Conservation (phyloP, 2,888 invertebrate species). For the Tubulanus polymorphus region DNA sequence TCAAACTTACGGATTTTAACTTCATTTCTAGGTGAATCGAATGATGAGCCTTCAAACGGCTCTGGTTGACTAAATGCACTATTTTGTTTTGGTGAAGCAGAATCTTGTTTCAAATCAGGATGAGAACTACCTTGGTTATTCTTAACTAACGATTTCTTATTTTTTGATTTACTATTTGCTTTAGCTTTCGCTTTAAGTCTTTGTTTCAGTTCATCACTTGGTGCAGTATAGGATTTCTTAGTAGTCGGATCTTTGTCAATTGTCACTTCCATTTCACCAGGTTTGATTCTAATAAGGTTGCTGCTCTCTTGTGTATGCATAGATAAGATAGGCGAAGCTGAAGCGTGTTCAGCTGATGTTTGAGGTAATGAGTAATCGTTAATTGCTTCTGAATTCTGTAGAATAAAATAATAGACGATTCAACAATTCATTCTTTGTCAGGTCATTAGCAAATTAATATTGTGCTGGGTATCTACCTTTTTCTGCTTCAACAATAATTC, state of each 20-base stretch:
- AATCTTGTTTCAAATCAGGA: background rate
- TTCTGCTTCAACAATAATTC: slow-evolving; percentile 31
- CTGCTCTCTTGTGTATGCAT: too few species aligned
- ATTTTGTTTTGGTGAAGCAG: background rate
- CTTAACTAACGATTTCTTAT: background rate
- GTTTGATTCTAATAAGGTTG: background rate
- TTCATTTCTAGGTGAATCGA: too few species aligned
- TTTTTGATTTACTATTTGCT: background rate
- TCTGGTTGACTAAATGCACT: background rate
- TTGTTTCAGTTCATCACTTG: background rate
- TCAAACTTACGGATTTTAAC: background rate
- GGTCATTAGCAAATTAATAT: too few species aligned
- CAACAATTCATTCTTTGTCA: too few species aligned
- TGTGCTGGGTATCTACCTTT: too few species aligned
- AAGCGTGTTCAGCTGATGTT: too few species aligned
- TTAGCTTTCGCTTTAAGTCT: background rate
- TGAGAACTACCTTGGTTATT: background rate
- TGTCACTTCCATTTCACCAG: background rate
- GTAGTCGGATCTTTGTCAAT: background rate
- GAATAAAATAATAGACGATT: too few species aligned
- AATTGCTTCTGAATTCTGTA: too few species aligned
- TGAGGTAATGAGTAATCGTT: too few species aligned
- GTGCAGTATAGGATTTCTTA: background rate
- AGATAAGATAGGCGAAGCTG: too few species aligned
- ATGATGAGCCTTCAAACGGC: background rate